Base-by-base conservation (phyloP, 2,113 vertebrate species). In the Megalops atlanticus region DNA sequence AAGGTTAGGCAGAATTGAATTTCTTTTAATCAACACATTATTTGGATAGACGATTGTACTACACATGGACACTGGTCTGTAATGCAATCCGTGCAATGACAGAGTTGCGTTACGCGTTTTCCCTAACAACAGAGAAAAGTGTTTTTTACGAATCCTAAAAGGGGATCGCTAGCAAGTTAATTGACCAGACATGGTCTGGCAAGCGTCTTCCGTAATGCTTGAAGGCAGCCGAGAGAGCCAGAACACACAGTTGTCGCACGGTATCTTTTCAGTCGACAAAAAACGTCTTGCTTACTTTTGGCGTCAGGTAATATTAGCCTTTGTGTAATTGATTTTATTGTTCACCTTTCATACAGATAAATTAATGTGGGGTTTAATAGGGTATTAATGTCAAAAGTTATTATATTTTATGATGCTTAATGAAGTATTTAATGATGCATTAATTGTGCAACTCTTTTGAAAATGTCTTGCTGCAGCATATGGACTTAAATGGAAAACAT, bases 101-200 rank as follows among this genome's bases (percentile, higher is more conserved):
- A 39, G 41, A 24, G 91, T 93, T 89, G 84, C 89, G 89, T 93
- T 94, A 91, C 92, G 58, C 87, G 21, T n/a, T 8, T 10, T 31
- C 27, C 11, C 92, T 92, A 92, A 94, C 87, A 91, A 92, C 92
- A 90, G 92, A 92, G 92, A 93, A 92, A 93, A 93, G 92, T 94
- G 92, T 93, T 93, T 92, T 91, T 90, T 91, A 92, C n/a, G 90
- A 92, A 92, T 93, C 90, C 84, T 88, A 86, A 89, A 87, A 88
- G 91, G 91, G 89, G 91, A 90, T 92, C 82, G 80, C 86, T 90
- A 91, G 91, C 88, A 90, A 93, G 91, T 88, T 90, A 90, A 85
- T 93, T 93, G 92, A 94, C 85, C 90, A 92, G 91, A 92, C 92
- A 90, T 92, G 93, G 93, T 92, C 88, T 93, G 93, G 93, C 91